A percentile compares a stretch with the other conserved stretches of the same genome.
phyloP scores from a whole-genome alignment of 2,797 vertebrate species.

The Melopsittacus undulatus region DNA sequence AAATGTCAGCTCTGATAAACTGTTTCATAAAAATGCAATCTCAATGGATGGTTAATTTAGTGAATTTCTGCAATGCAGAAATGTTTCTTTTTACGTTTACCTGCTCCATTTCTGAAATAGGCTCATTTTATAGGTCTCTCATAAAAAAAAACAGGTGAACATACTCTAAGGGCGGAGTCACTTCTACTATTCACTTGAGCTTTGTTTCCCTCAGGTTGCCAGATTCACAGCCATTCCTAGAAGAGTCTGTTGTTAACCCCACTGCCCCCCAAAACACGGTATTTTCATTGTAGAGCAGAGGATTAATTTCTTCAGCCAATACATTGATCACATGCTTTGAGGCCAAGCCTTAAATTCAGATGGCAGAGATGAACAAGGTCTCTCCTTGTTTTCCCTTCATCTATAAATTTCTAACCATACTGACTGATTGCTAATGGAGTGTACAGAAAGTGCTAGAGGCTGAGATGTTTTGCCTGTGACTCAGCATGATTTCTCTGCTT shows the following conservation, averaged over 20 bases:
- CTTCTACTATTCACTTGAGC: not conserved
- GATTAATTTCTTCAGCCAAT: slow-evolving; percentile 15
- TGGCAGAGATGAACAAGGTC: slow-evolving; percentile 43
- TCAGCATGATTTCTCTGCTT: slow-evolving; percentile 58
- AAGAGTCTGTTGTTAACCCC: not conserved
- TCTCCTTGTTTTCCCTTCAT: slow-evolving; percentile 56
- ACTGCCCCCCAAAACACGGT: not conserved
- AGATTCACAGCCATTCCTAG: slow-evolving; percentile 23
- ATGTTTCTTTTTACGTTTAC: not conserved
- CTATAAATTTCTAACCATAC: slow-evolving; percentile 62
- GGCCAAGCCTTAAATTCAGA: slow-evolving; percentile 15
- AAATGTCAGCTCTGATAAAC: not conserved
- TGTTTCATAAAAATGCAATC: not conserved
- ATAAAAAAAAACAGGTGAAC: not conserved
- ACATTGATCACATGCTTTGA: slow-evolving; percentile 21
- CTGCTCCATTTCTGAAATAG: not conserved
- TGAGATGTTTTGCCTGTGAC: slow-evolving; percentile 52
- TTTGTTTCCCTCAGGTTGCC: slow-evolving; percentile 36
- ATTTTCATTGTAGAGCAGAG: not conserved
- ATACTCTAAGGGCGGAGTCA: not conserved
- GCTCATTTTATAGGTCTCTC: not conserved
- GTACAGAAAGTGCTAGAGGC: slow-evolving; percentile 36
- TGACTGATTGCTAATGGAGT: slow-evolving; percentile 70
- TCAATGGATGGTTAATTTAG: not conserved
- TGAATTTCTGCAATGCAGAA: slow-evolving; percentile 1